phyloP scores from a whole-genome alignment of 2,797 vertebrate species.

The Sciurus carolinensis region DNA sequence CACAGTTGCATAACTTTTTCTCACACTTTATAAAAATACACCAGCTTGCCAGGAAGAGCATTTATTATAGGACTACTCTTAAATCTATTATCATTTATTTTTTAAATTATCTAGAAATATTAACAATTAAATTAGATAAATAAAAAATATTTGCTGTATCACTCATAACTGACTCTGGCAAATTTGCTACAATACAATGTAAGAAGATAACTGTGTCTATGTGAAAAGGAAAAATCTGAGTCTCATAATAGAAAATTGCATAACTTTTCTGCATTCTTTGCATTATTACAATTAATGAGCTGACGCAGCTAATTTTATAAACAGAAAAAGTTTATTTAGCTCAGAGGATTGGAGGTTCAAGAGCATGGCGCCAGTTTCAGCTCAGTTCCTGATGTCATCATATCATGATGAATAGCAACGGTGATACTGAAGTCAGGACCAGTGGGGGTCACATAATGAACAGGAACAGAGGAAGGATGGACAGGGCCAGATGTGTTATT shows the following conservation, averaged over 20 bases:
- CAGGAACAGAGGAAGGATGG: background rate
- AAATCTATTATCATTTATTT: constrained; percentile 28
- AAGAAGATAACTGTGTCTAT: background rate
- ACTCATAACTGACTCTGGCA: background rate
- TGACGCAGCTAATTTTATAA: background rate
- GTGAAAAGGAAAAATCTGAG: background rate
- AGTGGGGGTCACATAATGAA: background rate
- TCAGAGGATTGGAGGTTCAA: background rate
- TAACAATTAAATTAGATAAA: constrained; percentile 44
- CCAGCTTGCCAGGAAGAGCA: background rate
- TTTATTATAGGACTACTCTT: background rate
- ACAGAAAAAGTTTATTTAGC: background rate
- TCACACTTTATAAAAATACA: background rate
- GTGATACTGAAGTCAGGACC: background rate
- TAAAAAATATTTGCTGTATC: constrained; percentile 20
- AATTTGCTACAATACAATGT: background rate
- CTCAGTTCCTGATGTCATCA: background rate
- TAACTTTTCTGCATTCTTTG: background rate
- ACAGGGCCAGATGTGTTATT: background rate
- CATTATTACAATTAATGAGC: background rate
- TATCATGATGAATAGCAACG: no score
- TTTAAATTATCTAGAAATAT: background rate
- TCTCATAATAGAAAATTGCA: constrained; percentile 32
- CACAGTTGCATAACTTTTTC: background rate
- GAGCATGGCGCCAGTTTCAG: no score